Percentiles rank a stretch among this genome's conserved stretches.
Evolutionary conservation across 2,113 vertebrate genomes (phyloP).

Genomic region (Nyctibius bracteatus): DNA sequence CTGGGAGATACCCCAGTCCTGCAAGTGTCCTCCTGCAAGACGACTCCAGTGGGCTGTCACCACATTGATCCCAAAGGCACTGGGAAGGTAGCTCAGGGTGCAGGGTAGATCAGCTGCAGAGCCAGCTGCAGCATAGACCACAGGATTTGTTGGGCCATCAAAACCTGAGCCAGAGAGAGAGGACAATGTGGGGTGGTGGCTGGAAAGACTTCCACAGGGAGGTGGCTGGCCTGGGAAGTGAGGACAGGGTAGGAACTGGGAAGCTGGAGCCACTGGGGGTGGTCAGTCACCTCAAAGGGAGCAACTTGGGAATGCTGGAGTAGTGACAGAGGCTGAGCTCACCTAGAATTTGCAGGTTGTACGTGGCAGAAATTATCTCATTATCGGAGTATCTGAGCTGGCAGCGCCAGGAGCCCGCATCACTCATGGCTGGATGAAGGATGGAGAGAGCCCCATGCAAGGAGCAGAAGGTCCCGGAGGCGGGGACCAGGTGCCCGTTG

Average conservation of each 20-base stretch:
- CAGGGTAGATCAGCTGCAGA: constrained; percentile 64
- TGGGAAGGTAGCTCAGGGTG: constrained; percentile 19
- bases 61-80: not conserved
- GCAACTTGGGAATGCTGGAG: not conserved
- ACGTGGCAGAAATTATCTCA: constrained; percentile 2
- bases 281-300: not conserved
- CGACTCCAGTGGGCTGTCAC: constrained; percentile 54
- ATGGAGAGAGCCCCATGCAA: not conserved
- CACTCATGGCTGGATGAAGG: not conserved
- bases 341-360: constrained; percentile 69
- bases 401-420: constrained; percentile 69
- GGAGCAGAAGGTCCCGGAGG: not conserved
- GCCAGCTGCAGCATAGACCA: constrained; percentile 67
- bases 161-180: constrained; percentile 58
- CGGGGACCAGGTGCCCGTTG: not conserved
- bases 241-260: not conserved
- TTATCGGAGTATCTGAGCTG: constrained; percentile 64
- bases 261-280: not conserved
- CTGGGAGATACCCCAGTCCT: not conserved
- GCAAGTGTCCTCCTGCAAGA: not conserved
- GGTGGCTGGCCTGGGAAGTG: not conserved
- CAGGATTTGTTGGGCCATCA: constrained; percentile 16
- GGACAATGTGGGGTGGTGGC: not conserved
- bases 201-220: not conserved
- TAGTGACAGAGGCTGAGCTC: not conserved